Base-by-base conservation (phyloP, 2,797 vertebrate species). In the Gallinago nigripennis region DNA sequence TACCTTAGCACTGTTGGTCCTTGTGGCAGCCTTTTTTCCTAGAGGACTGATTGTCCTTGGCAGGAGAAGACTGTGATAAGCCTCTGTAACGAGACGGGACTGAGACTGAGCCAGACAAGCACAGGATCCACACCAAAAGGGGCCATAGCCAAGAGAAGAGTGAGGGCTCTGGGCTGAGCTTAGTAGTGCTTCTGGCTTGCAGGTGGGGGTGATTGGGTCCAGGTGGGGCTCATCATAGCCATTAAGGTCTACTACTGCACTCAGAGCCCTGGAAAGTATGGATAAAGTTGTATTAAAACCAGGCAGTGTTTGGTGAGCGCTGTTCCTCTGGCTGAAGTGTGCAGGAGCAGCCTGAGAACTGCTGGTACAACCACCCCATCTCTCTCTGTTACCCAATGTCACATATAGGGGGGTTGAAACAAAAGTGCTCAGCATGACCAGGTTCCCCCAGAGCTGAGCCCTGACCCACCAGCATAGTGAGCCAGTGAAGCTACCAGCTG, bases 321-420 rank as follows among this genome's bases (percentile, higher is more conserved):
- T 80, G 24, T 72, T 77, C 11, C 57, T 60, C 18, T 8, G 6
- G 5, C 6, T 61, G 28, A 78, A 50, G 31, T 2, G 8, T 54
- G 25, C 28, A 58, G 69, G 43, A 86, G 19, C 21, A 77, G 60
- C 35, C 41, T 51, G 1, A 43, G 48, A 30, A 48, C 19, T 1
- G 3, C 35, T 45, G 20, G 45, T 58, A 23, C 0, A 0, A 90
- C 45, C 35, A 16, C 12, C 4, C 16, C 17, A 3, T 53, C 35
- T 65, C 23, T 53, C 11, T 19, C 80, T 58, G 27, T 65, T 66
- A 46, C 48, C 25, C 24, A 19, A 28, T 1, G 0, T 30, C 57
- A 48, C 10, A 27, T 35, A 51, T 11, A 48, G 11, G 27, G 23
- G 24, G 16, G 18, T 60, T 88, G 73, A 73, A 66, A 66, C 31